Conservation (phyloP, 2,113 vertebrate genomes). For the Siniperca knerii region DNA sequence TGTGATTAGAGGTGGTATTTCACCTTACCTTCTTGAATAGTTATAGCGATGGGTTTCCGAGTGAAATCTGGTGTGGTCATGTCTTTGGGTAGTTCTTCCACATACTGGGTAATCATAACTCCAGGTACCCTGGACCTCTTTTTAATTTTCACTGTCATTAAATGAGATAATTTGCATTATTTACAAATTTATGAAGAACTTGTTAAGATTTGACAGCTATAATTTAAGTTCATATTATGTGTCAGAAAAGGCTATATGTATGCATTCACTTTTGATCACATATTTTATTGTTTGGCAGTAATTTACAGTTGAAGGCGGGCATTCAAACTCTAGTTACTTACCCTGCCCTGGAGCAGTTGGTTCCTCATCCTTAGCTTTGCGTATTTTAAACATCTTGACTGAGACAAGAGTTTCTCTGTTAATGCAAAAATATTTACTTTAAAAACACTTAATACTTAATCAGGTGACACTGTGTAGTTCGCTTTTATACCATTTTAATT, state of each 20-base stretch:
- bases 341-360: constrained; percentile 81
- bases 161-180: constrained; percentile 10
- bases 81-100: constrained; percentile 85
- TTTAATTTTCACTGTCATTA: constrained; percentile 75
- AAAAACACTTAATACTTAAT: not conserved
- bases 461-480: not conserved
- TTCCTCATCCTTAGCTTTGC: constrained; percentile 75
- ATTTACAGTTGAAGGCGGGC: not conserved
- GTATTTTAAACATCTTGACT: constrained; percentile 78
- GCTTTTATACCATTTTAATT: not conserved
- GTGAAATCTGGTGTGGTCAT: constrained; percentile 87
- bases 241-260: not conserved
- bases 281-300: not conserved
- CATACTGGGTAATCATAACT: constrained; percentile 87
- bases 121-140: constrained; percentile 86
- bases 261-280: not conserved
- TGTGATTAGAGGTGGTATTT: not conserved
- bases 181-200: not conserved
- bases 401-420: constrained; percentile 43
- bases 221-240: not conserved
- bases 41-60: constrained; percentile 87
- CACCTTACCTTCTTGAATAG: constrained; percentile 89
- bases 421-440: constrained; percentile 13
- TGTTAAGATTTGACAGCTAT: no score
- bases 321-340: constrained; percentile 40